Conservation (phyloP, 2,113 vertebrate species). For the Cairina moschata region DNA sequence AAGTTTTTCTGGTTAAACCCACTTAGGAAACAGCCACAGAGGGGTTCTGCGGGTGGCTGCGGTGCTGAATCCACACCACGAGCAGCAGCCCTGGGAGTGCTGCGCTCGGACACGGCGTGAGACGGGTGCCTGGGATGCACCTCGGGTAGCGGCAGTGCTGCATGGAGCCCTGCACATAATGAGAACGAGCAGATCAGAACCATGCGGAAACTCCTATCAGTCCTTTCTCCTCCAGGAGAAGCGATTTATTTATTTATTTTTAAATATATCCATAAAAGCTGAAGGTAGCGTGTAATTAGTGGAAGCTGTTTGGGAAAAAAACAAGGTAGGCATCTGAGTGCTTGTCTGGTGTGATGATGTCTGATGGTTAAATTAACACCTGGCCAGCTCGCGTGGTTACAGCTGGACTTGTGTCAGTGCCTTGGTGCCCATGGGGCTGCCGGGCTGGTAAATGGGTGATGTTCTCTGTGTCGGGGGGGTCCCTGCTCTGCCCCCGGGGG, state of each 20-base stretch:
- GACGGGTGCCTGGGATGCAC: too few species aligned
- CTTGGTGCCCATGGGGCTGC: neutral
- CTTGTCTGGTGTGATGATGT: neutral
- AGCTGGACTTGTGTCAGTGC: neutral
- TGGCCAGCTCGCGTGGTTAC: neutral
- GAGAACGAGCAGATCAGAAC: neutral
- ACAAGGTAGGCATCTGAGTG: neutral
- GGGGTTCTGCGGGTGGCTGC: neutral
- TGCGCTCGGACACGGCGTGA: too few species aligned
- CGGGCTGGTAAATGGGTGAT: neutral
- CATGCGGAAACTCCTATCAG: fast-evolving
- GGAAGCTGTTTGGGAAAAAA: neutral
- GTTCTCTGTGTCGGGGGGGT: neutral
- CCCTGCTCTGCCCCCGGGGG: neutral
- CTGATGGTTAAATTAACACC: neutral
- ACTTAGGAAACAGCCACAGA: too few species aligned
- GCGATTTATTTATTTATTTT: neutral
- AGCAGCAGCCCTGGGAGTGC: too few species aligned
- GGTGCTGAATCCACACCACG: too few species aligned
- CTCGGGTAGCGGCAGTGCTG: neutral
- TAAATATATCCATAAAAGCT: neutral
- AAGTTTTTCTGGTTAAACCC: too few species aligned
- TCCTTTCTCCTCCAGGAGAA: neutral
- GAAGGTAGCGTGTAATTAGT: neutral
- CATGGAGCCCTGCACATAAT: neutral